Base-by-base conservation (phyloP, 2,113 vertebrate species). In the Hemibagrus wyckioides region DNA sequence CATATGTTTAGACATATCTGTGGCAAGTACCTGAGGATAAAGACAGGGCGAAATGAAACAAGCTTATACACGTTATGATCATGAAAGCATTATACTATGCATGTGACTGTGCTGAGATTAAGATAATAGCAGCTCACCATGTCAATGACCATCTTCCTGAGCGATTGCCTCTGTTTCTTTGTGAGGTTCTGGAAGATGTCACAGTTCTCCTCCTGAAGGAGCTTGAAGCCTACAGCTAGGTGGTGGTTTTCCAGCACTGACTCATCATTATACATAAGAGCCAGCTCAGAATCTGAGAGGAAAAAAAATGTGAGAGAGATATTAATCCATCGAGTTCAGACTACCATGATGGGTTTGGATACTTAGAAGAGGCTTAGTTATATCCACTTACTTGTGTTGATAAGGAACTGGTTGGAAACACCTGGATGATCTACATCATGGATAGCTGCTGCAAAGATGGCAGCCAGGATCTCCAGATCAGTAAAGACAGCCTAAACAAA, bases 1-100 rank as follows among this genome's bases (percentile, higher is more conserved):
- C 98, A 99, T 99, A 77, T 99, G 98, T 94, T 99, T 99, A 89
- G 98, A 98, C 98, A 99, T 99, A 92, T 99, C 98, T 0, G 98
- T 99, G 21, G 98, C 98, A 91, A 99, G 94, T 59, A 99, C 98
- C 98, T 99, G 44, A 48, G 44, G 44, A 48, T 3, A 92, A 79
- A 9, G 1, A 44, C 44, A 63, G 59, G 28, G 81, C 28, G 30
- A 39, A 17, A 36, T 33, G 36, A 52, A 19, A 4, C 89, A n/a
- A 86, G 61, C 48, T 83, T 85, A 7, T 36, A 30, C 82, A 63
- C 25, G 10, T 54, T 30, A 44, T 56, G 0, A n/a, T 61, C 44
- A 63, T 11, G 9, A 69, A 52, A 67, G 25, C 30, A 21, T 57
- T n/a, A 79, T 28, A 3, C n/a, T 33, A 48, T 28, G 61, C 10